phyloP scores from a whole-genome alignment of 2,797 vertebrate genomes.

The Martes flavigula region DNA sequence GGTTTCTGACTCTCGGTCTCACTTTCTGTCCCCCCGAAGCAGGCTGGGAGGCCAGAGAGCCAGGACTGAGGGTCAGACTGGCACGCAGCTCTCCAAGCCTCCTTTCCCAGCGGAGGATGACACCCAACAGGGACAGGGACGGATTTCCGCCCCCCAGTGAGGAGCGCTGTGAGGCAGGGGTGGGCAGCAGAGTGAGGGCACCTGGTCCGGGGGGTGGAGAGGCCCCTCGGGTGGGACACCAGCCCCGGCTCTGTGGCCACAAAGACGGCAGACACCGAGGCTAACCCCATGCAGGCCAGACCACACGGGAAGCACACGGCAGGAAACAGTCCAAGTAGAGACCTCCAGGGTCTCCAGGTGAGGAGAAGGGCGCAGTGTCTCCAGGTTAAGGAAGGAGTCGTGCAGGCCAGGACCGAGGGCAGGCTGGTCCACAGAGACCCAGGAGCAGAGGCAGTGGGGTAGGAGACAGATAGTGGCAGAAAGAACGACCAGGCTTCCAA shows the following conservation, averaged over 20 bases:
- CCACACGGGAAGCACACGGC: no score
- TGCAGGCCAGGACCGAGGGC: accelerated
- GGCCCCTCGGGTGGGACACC: background rate
- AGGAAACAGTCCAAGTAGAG: background rate
- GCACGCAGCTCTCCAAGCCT: background rate
- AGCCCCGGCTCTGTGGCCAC: no score
- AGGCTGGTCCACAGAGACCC: background rate
- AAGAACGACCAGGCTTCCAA: background rate
- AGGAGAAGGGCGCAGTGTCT: no score
- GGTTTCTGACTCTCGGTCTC: background rate
- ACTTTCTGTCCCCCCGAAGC: accelerated
- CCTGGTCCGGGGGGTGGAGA: accelerated
- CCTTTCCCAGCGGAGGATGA: background rate
- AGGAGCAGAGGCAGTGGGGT: background rate
- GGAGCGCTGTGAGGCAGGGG: no score
- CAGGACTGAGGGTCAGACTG: accelerated
- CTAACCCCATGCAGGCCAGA: background rate
- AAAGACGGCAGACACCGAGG: no score
- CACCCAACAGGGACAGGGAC: accelerated
- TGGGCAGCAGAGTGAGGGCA: background rate
- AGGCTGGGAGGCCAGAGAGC: background rate
- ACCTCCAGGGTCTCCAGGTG: background rate
- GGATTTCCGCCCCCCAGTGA: no score
- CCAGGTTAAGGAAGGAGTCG: background rate
- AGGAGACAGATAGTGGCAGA: background rate